Conservation (phyloP, 2,113 vertebrate species). For the Lophura nycthemera region DNA sequence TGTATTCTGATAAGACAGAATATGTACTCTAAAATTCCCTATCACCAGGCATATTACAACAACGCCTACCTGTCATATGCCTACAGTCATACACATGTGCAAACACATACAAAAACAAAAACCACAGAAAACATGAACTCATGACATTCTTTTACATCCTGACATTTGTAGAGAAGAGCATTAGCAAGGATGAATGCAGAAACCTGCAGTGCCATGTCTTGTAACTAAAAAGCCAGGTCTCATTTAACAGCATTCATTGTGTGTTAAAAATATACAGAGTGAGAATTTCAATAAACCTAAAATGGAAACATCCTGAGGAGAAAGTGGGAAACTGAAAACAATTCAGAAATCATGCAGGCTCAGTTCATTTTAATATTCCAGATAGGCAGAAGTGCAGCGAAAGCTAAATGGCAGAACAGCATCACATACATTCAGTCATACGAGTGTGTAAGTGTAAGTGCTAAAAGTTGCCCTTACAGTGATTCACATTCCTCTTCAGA, state of each 20-base stretch:
- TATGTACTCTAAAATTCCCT: not conserved
- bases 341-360: not conserved
- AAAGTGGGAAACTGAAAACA: constrained; percentile 13
- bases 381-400: not conserved
- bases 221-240: not conserved
- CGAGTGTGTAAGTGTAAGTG: not conserved
- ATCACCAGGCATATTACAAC: not conserved
- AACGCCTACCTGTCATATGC: not conserved
- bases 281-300: not conserved
- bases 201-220: not conserved
- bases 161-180: not conserved
- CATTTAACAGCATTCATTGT: not conserved
- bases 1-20: not conserved
- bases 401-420: not conserved
- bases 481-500: not conserved
- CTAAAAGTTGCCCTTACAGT: not conserved
- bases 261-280: not conserved
- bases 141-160: not conserved
- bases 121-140: not conserved
- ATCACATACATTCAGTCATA: not conserved
- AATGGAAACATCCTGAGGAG: not conserved
- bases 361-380: not conserved
- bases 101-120: not conserved
- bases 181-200: not conserved
- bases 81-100: fast-evolving